A percentile compares a stretch with the other conserved stretches of the same genome.
Evolutionary conservation across 2,888 invertebrate genomes (phyloP).

Genomic region (Crossocerus cetratus): DNA sequence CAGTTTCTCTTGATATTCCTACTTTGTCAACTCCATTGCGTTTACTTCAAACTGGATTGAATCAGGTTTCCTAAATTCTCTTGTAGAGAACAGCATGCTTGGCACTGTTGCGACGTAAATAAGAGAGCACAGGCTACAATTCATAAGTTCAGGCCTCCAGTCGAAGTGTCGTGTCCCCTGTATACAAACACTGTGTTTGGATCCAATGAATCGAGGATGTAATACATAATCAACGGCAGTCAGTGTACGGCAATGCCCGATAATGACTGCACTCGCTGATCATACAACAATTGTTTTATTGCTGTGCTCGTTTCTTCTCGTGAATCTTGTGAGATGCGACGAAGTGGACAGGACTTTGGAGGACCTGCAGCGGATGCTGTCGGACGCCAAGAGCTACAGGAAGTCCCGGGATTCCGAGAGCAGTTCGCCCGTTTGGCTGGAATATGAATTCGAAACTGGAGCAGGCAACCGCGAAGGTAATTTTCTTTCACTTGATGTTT

Average conservation of each 20-base stretch:
- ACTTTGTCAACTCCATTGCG: too few species aligned
- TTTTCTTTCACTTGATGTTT: not conserved
- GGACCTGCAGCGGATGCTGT: conserved; percentile 17
- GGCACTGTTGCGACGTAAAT: too few species aligned
- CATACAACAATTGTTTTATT: conserved; percentile 9
- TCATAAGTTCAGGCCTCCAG: too few species aligned
- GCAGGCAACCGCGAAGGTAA: conserved; percentile 77
- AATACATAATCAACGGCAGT: too few species aligned
- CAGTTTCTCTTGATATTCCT: not conserved
- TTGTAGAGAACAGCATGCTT: too few species aligned
- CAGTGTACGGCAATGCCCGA: not conserved
- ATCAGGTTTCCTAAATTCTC: too few species aligned
- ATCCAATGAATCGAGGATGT: too few species aligned
- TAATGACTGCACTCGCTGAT: conserved; percentile 8
- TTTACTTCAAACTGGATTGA: too few species aligned
- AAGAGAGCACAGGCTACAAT: too few species aligned
- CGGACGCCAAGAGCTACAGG: not conserved
- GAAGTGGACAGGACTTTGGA: conserved; percentile 36
- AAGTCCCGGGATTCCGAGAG: conserved; percentile 34
- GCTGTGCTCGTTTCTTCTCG: conserved; percentile 4
- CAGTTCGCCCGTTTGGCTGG: conserved; percentile 65
- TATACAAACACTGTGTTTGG: too few species aligned
- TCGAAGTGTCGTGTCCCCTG: too few species aligned
- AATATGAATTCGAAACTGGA: conserved; percentile 71
- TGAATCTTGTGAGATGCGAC: conserved; percentile 8